phyloP scores from a whole-genome alignment of 2,113 vertebrate species.

The Lichenostomus cassidix region DNA sequence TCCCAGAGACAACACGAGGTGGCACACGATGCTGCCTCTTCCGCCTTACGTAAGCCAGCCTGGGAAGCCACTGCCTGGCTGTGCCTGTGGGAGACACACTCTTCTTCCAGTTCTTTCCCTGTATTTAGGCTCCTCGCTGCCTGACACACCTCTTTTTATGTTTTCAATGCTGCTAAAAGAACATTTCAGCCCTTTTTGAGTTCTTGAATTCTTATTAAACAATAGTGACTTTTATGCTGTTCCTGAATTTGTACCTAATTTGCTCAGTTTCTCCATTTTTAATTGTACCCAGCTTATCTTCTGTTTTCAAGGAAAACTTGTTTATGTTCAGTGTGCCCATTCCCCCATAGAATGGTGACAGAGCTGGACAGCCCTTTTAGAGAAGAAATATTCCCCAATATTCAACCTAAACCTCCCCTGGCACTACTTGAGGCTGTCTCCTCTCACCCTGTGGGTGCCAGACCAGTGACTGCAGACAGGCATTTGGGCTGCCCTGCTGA shows the following conservation, averaged over 20 bases:
- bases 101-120: background rate
- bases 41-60: background rate
- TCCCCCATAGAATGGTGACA: background rate
- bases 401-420: background rate
- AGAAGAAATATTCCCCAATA: background rate
- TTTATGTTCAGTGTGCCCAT: background rate
- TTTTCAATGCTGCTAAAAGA: background rate
- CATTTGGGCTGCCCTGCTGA: background rate
- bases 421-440: background rate
- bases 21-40: constrained; percentile 7
- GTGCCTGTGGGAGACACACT: background rate
- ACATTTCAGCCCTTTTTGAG: background rate
- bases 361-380: background rate
- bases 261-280: background rate
- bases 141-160: background rate
- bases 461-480: background rate
- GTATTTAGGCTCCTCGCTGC: background rate
- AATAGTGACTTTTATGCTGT: background rate
- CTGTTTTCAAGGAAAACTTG: background rate
- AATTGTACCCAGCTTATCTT: background rate
- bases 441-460: background rate
- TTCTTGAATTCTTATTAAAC: background rate
- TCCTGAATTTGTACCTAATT: background rate
- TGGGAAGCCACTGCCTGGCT: background rate
- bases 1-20: constrained; percentile 27